Evolutionary conservation across 2,888 invertebrate genomes (phyloP), one percentile per base, ranked within the genome.

Genomic region (Cephus spinipes): DNA sequence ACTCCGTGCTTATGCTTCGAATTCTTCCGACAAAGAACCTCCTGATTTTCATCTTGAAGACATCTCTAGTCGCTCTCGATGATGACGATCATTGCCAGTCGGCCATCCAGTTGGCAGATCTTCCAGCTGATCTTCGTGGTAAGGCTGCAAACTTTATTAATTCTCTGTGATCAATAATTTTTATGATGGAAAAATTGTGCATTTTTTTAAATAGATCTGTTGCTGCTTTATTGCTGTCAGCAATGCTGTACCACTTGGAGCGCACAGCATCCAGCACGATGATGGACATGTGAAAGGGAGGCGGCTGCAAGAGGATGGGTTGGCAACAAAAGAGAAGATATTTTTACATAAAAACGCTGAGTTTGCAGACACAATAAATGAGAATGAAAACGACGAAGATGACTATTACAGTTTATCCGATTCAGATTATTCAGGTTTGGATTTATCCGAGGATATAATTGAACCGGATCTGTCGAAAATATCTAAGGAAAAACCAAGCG

Each of bases 331-430:
- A 23, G 23, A 1, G 9, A 55, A 23, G 23, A 23, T 23, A 9
- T 23, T 1, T 55, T 23, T 2, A 0, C 23, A 23, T 55, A 6
- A 23, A 6, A 23, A 9, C 6, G 0, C 23, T 55, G 9, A 9
- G 2, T 9, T 9, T 9, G 55, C 2, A 55, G 55, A 0, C 0
- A 2, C 0, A 55, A 2, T 6, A 1, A 40, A 6, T 11, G 3
- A 23, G 0, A 6, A 55, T 23, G 1, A 23, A 2, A 15, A 15
- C 15, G 4, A 2, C 2, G 9, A 15, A 1, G 15, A 23, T 55
- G 55, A 55, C 0, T 55, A 55, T 23, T 23, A 55, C 55, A 23
- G 9, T 55, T 23, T 6, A 23, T 55, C 23, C 23, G 23, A 15
- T 2, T 23, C 23, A 1, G 9, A 23, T 55, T 55, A 23, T 23